A percentile compares a stretch with the other conserved stretches of the same genome.
Conservation (phyloP, 2,888 invertebrate genomes). For the Xanthia icteritia region DNA sequence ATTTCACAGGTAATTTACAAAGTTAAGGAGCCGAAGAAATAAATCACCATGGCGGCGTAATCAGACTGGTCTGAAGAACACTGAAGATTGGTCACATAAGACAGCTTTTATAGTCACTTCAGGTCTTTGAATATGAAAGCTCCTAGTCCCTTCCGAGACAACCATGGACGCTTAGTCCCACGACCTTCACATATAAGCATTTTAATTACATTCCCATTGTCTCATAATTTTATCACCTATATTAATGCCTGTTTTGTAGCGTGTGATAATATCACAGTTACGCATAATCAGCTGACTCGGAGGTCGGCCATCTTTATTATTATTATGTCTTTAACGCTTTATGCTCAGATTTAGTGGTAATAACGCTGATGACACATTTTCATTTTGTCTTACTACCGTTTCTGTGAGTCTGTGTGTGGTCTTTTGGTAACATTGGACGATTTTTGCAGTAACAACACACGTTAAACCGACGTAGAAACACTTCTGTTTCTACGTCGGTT, state of each 20-base stretch:
- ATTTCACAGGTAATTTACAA: background rate
- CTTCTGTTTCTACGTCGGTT: no score
- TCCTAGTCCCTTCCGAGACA: background rate
- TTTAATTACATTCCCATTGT: slow-evolving; percentile 25
- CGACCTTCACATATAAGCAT: slow-evolving; percentile 4
- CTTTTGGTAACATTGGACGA: background rate
- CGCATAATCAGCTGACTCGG: slow-evolving; percentile 44
- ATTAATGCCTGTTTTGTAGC: slow-evolving; percentile 42
- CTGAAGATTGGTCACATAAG: background rate
- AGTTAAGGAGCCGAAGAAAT: background rate
- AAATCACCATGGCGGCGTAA: background rate
- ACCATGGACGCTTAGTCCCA: background rate
- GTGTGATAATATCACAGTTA: slow-evolving; percentile 27
- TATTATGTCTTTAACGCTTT: slow-evolving; percentile 6
- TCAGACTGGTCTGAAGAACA: background rate
- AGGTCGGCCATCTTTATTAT: slow-evolving; percentile 31
- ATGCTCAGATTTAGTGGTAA: slow-evolving; percentile 32
- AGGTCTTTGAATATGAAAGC: background rate
- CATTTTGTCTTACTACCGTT: slow-evolving; percentile 40
- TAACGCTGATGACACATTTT: slow-evolving; percentile 28
- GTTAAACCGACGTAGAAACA: background rate
- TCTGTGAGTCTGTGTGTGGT: slow-evolving; percentile 27
- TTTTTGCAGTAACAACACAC: no score
- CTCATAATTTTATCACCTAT: slow-evolving; percentile 25
- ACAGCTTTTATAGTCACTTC: background rate